Percentiles rank a stretch among this genome's conserved stretches.
Evolutionary conservation across 2,113 vertebrate genomes (phyloP).

Genomic region (Bubo blakistoni): DNA sequence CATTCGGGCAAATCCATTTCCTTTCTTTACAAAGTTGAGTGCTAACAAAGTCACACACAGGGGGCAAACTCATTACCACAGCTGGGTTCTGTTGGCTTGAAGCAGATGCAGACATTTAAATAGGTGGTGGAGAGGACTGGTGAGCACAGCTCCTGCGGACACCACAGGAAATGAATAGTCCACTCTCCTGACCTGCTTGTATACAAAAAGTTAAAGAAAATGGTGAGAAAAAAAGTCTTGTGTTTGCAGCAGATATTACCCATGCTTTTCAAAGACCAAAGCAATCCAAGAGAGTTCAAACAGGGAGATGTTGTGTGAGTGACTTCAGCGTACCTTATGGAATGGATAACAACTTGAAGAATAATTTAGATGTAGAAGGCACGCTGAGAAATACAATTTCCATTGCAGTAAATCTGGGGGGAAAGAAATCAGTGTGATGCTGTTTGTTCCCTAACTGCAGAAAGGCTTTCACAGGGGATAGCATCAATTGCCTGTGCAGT

Average conservation of each 20-base stretch:
- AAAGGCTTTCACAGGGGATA: not conserved
- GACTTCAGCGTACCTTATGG: not conserved
- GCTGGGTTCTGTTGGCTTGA: slow-evolving; percentile 34
- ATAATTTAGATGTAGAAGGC: not conserved
- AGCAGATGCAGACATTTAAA: slow-evolving; percentile 37
- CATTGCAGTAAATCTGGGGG: not conserved
- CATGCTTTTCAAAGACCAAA: not conserved
- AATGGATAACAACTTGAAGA: not conserved
- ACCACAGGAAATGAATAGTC: not conserved
- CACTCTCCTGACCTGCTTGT: not conserved
- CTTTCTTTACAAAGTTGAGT: not conserved
- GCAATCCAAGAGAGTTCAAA: not conserved
- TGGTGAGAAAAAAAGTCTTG: not conserved
- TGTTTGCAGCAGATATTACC: not conserved
- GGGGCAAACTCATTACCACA: slow-evolving; percentile 42
- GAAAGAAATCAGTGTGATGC: not conserved
- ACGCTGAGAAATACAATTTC: slow-evolving; percentile 29
- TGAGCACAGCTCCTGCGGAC: not conserved
- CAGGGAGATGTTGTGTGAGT: not conserved
- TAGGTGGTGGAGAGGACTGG: not conserved
- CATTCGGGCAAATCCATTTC: slow-evolving; percentile 8
- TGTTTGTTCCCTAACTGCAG: slow-evolving; percentile 33
- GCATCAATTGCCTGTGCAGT: not conserved
- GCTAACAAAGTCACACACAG: not conserved
- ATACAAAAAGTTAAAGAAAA: not conserved